Percentiles rank a stretch among this genome's conserved stretches.
Conservation (phyloP, 2,888 invertebrate species). For the Epirrhoe tristata region DNA sequence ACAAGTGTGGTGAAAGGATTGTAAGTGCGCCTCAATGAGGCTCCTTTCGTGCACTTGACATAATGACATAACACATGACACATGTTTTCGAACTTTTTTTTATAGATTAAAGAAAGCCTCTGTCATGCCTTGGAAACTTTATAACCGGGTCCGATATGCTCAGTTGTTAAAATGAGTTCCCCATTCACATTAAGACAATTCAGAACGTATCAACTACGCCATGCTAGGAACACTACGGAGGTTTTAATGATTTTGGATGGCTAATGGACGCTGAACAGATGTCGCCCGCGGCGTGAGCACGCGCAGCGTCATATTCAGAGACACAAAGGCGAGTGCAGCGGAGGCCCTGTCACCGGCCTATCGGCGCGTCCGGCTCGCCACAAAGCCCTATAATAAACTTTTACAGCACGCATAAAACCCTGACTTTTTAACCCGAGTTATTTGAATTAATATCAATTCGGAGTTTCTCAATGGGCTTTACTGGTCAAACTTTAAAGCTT, state of each 20-base stretch:
- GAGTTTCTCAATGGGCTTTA: conserved; percentile 85
- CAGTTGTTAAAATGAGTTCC: no score
- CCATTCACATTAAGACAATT: no score
- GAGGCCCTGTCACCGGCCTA: conserved; percentile 73
- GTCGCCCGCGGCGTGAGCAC: conserved; percentile 48
- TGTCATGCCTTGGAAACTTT: no score
- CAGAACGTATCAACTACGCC: no score
- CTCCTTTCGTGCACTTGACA: no score
- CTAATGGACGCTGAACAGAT: conserved; percentile 37
- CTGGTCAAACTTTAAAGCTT: conserved; percentile 85
- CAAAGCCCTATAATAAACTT: conserved; percentile 85
- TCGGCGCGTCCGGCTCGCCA: conserved; percentile 83
- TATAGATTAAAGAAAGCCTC: no score
- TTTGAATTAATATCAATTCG: conserved; percentile 86
- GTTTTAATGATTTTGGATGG: neutral
- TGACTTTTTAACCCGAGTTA: conserved; percentile 85
- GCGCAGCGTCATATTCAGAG: conserved; percentile 50
- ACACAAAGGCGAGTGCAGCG: conserved; percentile 55
- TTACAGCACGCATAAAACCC: conserved; percentile 84
- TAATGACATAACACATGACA: no score
- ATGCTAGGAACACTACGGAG: no score
- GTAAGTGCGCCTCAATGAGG: no score
- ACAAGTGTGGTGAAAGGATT: no score
- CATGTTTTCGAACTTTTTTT: no score
- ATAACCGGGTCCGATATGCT: no score